Evolutionary conservation across 1,140 invertebrate genomes (phyloP).

Genomic region (Aplysia californica): DNA sequence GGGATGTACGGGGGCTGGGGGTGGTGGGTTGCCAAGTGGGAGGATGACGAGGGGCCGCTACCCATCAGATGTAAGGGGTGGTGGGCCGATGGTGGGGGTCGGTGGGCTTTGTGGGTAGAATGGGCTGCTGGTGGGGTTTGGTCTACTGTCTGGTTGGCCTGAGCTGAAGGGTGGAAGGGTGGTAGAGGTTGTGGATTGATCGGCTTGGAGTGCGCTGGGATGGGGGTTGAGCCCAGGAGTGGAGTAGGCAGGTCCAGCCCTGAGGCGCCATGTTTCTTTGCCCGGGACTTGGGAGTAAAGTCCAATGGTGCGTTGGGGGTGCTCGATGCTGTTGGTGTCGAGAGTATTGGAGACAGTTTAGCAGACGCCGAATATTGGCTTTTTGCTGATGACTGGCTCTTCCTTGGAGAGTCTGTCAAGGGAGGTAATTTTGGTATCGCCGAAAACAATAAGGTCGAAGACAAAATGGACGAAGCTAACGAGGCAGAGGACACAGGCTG

Average conservation of each 20-base stretch:
- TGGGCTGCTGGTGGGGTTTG: slow-evolving; percentile 19
- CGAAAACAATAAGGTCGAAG: no score
- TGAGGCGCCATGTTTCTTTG: neutral
- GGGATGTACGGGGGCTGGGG: neutral
- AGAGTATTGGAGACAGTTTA: neutral
- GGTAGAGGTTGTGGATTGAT: slow-evolving; percentile 22
- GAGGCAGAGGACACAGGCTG: no score
- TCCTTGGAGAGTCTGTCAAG: neutral
- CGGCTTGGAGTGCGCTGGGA: slow-evolving; percentile 15
- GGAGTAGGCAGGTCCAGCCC: no score
- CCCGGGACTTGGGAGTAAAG: neutral
- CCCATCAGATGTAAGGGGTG: no score
- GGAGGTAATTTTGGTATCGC: slow-evolving; percentile 23
- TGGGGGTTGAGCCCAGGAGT: neutral
- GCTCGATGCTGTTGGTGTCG: neutral
- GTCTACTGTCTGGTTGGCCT: slow-evolving; percentile 2
- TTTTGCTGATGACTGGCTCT: neutral
- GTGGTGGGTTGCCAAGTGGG: neutral
- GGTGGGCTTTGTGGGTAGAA: slow-evolving; percentile 3
- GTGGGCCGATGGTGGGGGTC: neutral
- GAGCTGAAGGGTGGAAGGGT: slow-evolving; percentile 25
- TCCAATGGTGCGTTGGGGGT: neutral
- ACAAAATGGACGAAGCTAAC: no score
- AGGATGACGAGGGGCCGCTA: neutral
- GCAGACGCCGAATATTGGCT: no score